A percentile compares a stretch with the other conserved stretches of the same genome.
These are phyloP conservation scores for Brachyistius frenatus DNA, from an alignment of 2,113 vertebrate genomes.

Conservation along the genomic window DNA sequence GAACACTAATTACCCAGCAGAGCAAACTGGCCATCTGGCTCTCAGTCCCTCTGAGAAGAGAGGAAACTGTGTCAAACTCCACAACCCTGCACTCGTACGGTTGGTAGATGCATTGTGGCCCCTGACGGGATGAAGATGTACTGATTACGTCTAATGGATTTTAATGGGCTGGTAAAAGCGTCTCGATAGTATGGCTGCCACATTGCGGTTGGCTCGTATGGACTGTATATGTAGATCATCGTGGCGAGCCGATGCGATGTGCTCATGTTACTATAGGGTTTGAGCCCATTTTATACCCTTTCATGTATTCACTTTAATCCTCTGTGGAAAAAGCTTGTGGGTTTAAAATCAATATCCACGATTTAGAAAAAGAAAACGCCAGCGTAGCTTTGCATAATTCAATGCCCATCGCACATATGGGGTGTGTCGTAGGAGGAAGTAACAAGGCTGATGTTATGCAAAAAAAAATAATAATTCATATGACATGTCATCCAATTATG, in stretches of 20 bases:
- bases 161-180: constrained; percentile 43
- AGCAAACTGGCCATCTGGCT: constrained; percentile 24
- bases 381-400: neutral
- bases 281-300: neutral
- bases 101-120: neutral
- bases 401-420: neutral
- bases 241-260: neutral
- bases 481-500: neutral
- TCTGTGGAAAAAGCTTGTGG: neutral
- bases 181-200: neutral
- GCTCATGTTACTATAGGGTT: too few species aligned
- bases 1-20: constrained; percentile 5
- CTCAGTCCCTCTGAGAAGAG: neutral
- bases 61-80: constrained; percentile 29
- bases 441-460: neutral
- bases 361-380: neutral
- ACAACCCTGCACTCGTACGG: neutral
- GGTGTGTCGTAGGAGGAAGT: neutral
- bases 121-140: constrained; percentile 1
- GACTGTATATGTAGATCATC: constrained; percentile 7
- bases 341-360: neutral
- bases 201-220: neutral
- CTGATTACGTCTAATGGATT: constrained; percentile 31
- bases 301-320: neutral
- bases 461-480: neutral